A percentile compares a stretch with the other conserved stretches of the same genome.
Conservation (phyloP, 2,888 invertebrate genomes). For the Formica aserva region DNA sequence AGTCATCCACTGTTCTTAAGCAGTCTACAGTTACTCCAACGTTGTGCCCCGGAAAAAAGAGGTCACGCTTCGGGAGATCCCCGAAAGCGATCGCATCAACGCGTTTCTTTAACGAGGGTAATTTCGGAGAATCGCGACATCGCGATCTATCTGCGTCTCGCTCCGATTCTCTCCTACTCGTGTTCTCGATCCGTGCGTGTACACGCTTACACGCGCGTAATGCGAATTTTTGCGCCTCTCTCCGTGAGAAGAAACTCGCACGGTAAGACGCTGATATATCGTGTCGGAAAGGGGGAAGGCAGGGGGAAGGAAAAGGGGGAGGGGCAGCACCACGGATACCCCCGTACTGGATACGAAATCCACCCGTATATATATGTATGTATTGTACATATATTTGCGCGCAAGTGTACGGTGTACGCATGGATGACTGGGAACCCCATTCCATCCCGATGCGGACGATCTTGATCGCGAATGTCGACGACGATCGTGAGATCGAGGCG, state of each 20-base stretch:
- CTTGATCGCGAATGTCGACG: constrained; percentile 67
- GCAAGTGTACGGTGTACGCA: constrained; percentile 71
- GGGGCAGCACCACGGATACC: constrained; percentile 58
- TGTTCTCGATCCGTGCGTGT: constrained; percentile 11
- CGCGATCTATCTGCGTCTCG: constrained; percentile 45
- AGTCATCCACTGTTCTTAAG: neutral
- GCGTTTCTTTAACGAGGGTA: constrained; percentile 52
- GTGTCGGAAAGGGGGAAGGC: constrained; percentile 48
- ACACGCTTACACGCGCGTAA: constrained; percentile 57
- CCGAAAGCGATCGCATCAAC: constrained; percentile 45
- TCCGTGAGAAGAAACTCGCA: constrained; percentile 53
- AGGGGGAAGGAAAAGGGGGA: neutral
- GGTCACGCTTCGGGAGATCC: constrained; percentile 48
- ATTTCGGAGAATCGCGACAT: constrained; percentile 54
- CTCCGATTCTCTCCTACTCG: constrained; percentile 41
- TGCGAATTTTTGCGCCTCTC: constrained; percentile 75
- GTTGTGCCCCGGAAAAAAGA: constrained; percentile 23
- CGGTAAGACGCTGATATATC: constrained; percentile 79
- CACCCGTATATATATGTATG: constrained; percentile 55
- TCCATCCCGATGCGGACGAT: constrained; percentile 67
- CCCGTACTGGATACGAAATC: constrained; percentile 63
- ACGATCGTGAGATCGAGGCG: constrained; percentile 61
- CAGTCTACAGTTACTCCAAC: neutral
- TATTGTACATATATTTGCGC: constrained; percentile 44
- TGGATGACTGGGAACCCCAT: constrained; percentile 76